Conservation (phyloP, 2,113 vertebrate species). For the Microtus oregoni region DNA sequence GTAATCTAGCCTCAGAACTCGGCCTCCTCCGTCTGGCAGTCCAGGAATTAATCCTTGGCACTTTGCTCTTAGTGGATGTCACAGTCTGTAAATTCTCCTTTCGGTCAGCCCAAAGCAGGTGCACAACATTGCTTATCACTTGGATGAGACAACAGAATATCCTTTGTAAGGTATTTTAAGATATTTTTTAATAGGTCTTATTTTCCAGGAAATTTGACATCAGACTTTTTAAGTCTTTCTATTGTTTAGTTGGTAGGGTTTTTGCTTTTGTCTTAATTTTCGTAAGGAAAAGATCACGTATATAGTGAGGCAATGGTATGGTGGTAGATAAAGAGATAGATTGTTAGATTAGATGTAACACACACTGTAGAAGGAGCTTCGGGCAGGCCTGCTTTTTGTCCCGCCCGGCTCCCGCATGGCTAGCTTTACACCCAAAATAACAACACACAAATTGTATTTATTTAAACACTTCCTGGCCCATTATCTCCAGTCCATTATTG, state of each 20-base stretch:
- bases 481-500: too few species aligned
- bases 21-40: neutral
- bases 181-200: neutral
- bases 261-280: neutral
- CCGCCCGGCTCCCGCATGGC: too few species aligned
- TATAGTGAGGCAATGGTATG: neutral
- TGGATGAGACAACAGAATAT: neutral
- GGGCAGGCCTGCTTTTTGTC: too few species aligned
- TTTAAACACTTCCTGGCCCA: too few species aligned
- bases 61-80: neutral
- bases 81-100: neutral
- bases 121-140: neutral
- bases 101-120: neutral
- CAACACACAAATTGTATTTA: too few species aligned
- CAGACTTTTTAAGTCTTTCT: neutral
- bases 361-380: neutral
- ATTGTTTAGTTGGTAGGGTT: neutral
- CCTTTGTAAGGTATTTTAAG: neutral
- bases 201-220: conserved; percentile 1
- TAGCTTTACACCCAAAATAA: too few species aligned
- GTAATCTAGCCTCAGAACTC: neutral
- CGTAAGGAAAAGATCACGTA: neutral
- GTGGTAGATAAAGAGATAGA: neutral
- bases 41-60: neutral
- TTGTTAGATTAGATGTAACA: neutral